A percentile compares a stretch with the other conserved stretches of the same genome.
Evolutionary conservation across 64 coral and sea anemone genomes (phyloP).

Genomic region (Montipora foliosa): DNA sequence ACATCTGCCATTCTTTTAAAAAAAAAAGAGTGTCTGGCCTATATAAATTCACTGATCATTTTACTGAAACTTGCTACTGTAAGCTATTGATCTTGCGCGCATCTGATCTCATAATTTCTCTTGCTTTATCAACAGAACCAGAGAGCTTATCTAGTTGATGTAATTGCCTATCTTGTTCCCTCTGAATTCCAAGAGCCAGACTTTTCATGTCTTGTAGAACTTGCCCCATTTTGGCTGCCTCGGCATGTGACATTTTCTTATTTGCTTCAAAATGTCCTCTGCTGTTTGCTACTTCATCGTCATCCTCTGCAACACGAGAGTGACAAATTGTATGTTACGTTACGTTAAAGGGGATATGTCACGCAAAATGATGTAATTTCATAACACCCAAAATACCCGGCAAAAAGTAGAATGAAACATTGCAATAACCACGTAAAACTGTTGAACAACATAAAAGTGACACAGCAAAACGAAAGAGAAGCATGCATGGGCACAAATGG

Average conservation of each 20-base stretch:
- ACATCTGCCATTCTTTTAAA: too few relatives aligned
- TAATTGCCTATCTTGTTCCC: conserved; percentile 86
- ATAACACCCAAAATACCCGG: too few relatives aligned
- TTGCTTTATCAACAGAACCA: conserved; percentile 93
- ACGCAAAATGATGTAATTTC: too few relatives aligned
- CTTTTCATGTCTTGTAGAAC: conserved; percentile 84
- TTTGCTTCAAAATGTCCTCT: background rate
- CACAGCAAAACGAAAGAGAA: too few relatives aligned
- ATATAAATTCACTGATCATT: background rate
- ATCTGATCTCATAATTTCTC: conserved; percentile 84
- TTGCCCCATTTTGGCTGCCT: conserved; percentile 80
- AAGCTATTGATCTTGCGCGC: conserved; percentile 60
- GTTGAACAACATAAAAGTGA: too few relatives aligned
- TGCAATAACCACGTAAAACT: too few relatives aligned
- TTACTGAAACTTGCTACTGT: background rate
- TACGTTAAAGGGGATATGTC: too few relatives aligned
- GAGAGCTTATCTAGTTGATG: conserved; percentile 81
- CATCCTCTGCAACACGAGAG: background rate
- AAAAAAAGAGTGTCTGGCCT: too few relatives aligned
- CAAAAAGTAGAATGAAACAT: too few relatives aligned
- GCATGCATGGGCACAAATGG: too few relatives aligned
- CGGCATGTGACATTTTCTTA: conserved; percentile 71
- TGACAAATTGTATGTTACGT: too few relatives aligned
- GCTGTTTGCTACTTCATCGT: background rate
- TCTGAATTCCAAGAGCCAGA: conserved; percentile 87